phyloP scores from a whole-genome alignment of 2,113 vertebrate genomes.

The Oncorhynchus kisutch region DNA sequence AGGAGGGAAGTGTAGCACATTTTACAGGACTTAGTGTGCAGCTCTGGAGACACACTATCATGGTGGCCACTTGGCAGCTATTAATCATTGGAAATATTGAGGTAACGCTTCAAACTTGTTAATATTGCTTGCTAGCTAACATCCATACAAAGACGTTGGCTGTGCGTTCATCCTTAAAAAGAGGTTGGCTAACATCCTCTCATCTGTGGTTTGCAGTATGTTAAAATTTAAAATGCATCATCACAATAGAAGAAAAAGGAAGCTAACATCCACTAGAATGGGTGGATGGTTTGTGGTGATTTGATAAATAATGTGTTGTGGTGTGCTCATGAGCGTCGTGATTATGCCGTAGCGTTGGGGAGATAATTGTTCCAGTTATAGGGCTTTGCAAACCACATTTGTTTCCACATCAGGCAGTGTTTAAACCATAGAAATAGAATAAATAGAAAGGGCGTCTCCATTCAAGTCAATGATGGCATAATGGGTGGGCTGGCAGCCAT shows the following conservation, averaged over 20 bases:
- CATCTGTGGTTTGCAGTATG: background rate
- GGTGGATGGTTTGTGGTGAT: too few species aligned
- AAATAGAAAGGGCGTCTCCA: too few species aligned
- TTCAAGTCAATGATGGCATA: too few species aligned
- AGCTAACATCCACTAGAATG: background rate
- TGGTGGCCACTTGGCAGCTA: constrained; percentile 1
- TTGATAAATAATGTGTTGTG: constrained; percentile 17
- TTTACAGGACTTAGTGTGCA: background rate
- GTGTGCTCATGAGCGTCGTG: constrained; percentile 16
- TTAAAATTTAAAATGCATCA: background rate
- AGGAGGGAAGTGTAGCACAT: constrained; percentile 7
- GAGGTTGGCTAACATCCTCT: too few species aligned
- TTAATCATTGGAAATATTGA: background rate
- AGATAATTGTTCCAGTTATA: background rate
- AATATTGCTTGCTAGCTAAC: constrained; percentile 3
- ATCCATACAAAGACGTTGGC: too few species aligned
- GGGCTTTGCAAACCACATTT: background rate
- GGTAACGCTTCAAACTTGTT: constrained; percentile 13
- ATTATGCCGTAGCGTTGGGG: constrained; percentile 29
- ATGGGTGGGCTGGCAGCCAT: too few species aligned
- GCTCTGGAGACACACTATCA: background rate
- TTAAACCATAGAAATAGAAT: background rate
- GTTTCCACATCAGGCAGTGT: constrained; percentile 12
- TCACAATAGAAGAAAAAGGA: background rate
- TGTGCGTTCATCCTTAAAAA: too few species aligned